Conservation (phyloP, 1,140 invertebrate species). For the Papilio helenus region DNA sequence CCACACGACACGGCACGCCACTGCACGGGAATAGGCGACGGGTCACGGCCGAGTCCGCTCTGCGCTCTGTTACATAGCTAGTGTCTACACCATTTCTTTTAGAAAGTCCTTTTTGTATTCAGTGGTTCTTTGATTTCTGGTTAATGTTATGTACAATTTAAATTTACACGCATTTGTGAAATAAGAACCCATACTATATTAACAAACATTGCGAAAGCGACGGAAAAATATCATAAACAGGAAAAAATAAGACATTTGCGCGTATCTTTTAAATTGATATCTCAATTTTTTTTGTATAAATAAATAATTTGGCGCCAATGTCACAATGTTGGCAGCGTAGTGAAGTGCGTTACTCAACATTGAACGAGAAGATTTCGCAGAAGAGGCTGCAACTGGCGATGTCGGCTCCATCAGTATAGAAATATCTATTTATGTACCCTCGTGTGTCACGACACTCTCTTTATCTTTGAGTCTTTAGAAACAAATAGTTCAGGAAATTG, state of each 20-base stretch:
- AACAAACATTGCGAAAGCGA: no score
- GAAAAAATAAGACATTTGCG: neutral
- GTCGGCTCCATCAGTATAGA: neutral
- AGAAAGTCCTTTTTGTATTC: neutral
- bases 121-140: no score
- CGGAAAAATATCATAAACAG: no score
- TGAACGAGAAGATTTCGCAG: neutral
- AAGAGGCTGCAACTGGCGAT: neutral
- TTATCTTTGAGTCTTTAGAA: slow-evolving; percentile 11
- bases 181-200: no score
- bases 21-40: neutral
- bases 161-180: no score
- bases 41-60: neutral
- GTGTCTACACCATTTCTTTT: neutral
- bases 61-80: neutral
- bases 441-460: slow-evolving; percentile 1
- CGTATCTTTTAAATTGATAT: neutral
- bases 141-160: no score
- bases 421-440: neutral
- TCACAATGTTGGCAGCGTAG: neutral
- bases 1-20: neutral
- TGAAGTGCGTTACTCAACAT: neutral
- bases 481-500: slow-evolving; percentile 10
- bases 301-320: slow-evolving; percentile 3
- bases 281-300: neutral